A percentile compares a stretch with the other conserved stretches of the same genome.
Conservation (phyloP, 2,113 vertebrate genomes). For the Tympanuchus pallidicinctus region DNA sequence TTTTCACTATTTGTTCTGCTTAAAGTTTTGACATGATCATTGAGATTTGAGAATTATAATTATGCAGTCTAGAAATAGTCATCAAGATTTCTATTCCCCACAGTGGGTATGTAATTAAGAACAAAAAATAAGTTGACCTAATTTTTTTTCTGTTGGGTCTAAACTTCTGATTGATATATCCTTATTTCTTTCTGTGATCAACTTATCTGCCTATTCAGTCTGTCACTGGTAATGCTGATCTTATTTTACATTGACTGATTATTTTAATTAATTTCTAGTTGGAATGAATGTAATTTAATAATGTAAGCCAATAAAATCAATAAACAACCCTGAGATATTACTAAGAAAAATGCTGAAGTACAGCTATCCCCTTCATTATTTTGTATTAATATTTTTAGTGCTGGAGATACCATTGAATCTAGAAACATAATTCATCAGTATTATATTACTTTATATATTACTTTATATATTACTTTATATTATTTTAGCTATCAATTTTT, state of each 20-base stretch:
- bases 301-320: constrained; percentile 38
- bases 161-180: constrained; percentile 38
- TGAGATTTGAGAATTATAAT: constrained; percentile 48
- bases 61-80: constrained; percentile 38
- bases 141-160: neutral
- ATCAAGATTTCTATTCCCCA: constrained; percentile 20
- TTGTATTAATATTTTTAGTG: neutral
- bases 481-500: neutral
- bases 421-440: neutral
- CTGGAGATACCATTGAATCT: neutral
- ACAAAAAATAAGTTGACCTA: neutral
- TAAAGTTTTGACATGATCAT: constrained; percentile 55
- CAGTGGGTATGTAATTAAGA: constrained; percentile 58
- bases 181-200: constrained; percentile 54
- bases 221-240: constrained; percentile 53
- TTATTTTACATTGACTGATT: constrained; percentile 55
- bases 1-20: constrained; percentile 60
- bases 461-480: no score
- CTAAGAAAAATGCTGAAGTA: neutral
- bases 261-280: constrained; percentile 32
- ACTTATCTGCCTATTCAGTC: constrained; percentile 51
- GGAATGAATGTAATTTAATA: constrained; percentile 45
- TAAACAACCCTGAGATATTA: constrained; percentile 14
- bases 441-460: neutral
- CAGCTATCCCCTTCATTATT: neutral